Conservation (phyloP, 2,888 invertebrate genomes). For the Coleophora flavipennella region DNA sequence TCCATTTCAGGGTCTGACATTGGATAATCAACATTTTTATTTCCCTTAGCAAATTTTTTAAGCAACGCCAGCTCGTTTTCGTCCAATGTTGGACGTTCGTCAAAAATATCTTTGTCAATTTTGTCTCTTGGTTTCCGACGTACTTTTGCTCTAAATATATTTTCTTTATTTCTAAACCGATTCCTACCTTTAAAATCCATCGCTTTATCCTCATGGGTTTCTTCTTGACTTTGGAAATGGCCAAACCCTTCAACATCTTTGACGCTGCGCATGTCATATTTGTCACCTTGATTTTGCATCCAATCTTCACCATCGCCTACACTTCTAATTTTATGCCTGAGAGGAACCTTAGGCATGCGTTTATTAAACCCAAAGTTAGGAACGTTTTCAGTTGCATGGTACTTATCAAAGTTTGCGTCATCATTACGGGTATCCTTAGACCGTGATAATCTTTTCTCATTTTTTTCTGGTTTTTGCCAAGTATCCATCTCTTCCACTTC, state of each 20-base stretch:
- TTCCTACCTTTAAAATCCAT: constrained; percentile 22
- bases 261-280: constrained; percentile 21
- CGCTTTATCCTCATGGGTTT: neutral
- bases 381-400: constrained; percentile 19
- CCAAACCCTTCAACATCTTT: constrained; percentile 20
- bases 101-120: constrained; percentile 2
- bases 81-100: neutral
- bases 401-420: constrained; percentile 15
- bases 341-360: constrained; percentile 20
- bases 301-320: constrained; percentile 15
- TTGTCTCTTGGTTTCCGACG: constrained; percentile 42
- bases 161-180: constrained; percentile 20
- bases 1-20: too few relatives aligned
- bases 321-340: constrained; percentile 21
- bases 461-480: constrained; percentile 29
- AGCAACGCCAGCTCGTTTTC: too few relatives aligned
- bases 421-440: constrained; percentile 11
- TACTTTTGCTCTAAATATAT: constrained; percentile 22
- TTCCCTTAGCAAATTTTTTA: too few relatives aligned
- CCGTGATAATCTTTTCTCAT: constrained; percentile 19
- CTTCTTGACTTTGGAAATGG: constrained; percentile 17
- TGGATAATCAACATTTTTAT: too few relatives aligned
- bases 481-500: constrained; percentile 23
- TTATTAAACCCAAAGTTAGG: constrained; percentile 20
- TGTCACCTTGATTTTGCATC: constrained; percentile 18